Evolutionary conservation across 1,140 invertebrate genomes (phyloP), one percentile per base, ranked within the genome.

Genomic region (Rhysida immarginata): DNA sequence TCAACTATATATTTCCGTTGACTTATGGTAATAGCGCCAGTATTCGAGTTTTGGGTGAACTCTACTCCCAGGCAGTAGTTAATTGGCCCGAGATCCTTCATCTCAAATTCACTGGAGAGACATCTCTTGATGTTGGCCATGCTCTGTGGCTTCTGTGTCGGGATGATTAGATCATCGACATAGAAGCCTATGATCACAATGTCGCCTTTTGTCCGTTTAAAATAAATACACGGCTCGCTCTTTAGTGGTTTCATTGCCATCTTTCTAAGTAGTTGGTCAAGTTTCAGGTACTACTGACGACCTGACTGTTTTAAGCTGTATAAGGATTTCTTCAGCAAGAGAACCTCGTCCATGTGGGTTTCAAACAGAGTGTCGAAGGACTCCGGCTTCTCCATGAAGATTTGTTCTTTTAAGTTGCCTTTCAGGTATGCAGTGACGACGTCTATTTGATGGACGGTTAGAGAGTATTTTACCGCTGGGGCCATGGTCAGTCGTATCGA

Each of bases 331-430:
- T 29, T 55, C 1, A 59, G 16, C 16, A 1, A n/a, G 21, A 51
- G 27, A 3, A 29, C 16, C 13, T 23, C 20, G 44, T 46, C n/a
- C n/a, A n/a, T n/a, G n/a, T n/a, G n/a, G n/a, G n/a, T n/a, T n/a
- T n/a, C n/a, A n/a, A n/a, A n/a, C 11, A 56, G 51, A 27, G 59
- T 35, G 21, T 45, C 58, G 45, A 59, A 61, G 20, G 57, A 66
- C 53, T 60, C 42, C 27, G 70, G 70, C 56, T 64, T 60, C 54
- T 62, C 58, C 61, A 71, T 65, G 46, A 69, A 73, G 2, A 74
- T 66, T 11, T 71, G 65, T 59, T 67, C 66, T 41, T 69, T 48
- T 20, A 73, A 45, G 29, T 61, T 56, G 3, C 66, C 67, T 58
- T 72, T 56, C 5, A 73, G 59, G 60, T 71, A 62, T 66, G 59